Evolutionary conservation across 2,797 vertebrate genomes (phyloP).

Genomic region (Micrastur ruficollis): DNA sequence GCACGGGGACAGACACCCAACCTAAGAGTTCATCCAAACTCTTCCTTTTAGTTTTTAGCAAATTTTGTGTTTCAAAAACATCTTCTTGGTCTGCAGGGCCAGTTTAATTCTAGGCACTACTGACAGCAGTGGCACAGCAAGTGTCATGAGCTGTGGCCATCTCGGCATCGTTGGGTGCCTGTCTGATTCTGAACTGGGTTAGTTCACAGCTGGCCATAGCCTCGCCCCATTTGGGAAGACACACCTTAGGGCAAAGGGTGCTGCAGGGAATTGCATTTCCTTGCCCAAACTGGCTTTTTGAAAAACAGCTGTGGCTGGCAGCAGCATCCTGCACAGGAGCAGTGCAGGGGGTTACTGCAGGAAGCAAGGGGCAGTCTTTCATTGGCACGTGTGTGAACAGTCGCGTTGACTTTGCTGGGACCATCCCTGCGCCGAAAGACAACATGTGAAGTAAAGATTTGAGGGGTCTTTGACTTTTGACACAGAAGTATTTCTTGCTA

Average conservation of each 20-base stretch:
- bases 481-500: neutral
- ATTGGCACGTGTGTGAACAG: rapidly evolving
- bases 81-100: neutral
- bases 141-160: rapidly evolving
- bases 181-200: no score
- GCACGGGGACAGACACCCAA: neutral
- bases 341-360: rapidly evolving
- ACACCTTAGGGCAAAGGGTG: neutral
- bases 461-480: neutral
- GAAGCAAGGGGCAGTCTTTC: neutral
- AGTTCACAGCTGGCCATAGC: neutral
- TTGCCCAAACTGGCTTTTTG: neutral
- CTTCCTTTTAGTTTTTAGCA: neutral
- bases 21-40: neutral
- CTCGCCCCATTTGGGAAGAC: neutral
- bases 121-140: rapidly evolving
- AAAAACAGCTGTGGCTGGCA: neutral
- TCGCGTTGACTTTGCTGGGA: neutral
- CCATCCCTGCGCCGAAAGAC: neutral
- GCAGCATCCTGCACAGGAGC: neutral
- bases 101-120: neutral
- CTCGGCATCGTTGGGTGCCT: rapidly evolving
- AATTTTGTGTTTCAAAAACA: neutral
- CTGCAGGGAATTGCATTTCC: neutral
- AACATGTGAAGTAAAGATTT: rapidly evolving